Evolutionary conservation across 2,113 vertebrate genomes (phyloP).

Genomic region (Notiomystis cincta): DNA sequence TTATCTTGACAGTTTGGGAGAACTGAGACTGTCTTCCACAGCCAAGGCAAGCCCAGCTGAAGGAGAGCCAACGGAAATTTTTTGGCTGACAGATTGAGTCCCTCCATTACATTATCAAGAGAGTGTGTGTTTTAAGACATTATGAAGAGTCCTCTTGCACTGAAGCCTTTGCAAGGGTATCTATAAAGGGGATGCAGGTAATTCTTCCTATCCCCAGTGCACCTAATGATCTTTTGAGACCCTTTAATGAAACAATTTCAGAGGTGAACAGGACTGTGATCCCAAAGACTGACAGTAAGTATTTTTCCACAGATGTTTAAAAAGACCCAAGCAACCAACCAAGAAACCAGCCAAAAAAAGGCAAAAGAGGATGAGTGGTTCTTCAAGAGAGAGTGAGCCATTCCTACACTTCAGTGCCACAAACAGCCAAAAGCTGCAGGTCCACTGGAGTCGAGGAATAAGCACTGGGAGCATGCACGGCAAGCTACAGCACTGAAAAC

Average conservation of each 20-base stretch:
- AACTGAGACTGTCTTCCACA: background rate
- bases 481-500: background rate
- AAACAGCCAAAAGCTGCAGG: background rate
- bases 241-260: background rate
- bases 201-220: background rate
- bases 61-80: background rate
- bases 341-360: background rate
- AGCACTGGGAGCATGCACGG: rapidly evolving
- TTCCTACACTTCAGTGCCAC: background rate
- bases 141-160: background rate
- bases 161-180: background rate
- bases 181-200: background rate
- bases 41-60: background rate
- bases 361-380: background rate
- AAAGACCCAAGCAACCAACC: background rate
- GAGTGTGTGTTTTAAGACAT: background rate
- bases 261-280: background rate
- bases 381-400: background rate
- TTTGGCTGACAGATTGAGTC: background rate
- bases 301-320: background rate
- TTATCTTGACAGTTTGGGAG: rapidly evolving
- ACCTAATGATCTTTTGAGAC: background rate
- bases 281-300: background rate
- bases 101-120: background rate
- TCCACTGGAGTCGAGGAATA: background rate